Base-by-base conservation (phyloP, 2,113 vertebrate species). In the Chionomys nivalis region DNA sequence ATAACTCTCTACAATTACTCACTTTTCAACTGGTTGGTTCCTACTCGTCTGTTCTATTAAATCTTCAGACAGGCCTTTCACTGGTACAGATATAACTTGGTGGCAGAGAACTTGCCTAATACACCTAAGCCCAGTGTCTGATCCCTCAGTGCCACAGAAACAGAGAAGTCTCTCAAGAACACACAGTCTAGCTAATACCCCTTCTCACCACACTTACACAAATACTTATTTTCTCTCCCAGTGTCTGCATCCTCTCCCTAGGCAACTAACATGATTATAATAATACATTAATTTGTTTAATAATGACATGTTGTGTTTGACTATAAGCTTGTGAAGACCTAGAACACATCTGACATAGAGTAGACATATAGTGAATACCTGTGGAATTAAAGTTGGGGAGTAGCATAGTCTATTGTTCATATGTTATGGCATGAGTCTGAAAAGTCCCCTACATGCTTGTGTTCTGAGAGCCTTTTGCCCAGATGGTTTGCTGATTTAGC, bases 21-120 rank as follows among this genome's bases (percentile, higher is more conserved):
- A 52, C 52, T 95, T 97, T 95, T 82, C 17, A 95, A 8, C 55
- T 90, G 76, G 4, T 81, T 91, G 83, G 90, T 49, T 91, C 88
- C 65, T 82, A 36, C 31, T 76, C 58, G 61, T 13, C 31, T 75
- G 13, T 95, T 52, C 49, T 52, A 89, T 89, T 58, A 96, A 81
- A 36, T 95, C 42, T 91, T 93, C 68, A 87, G 47, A 83, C 23
- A 90, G 39, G 7, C n/a, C 33, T 76, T 89, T 76, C 55, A 23
- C n/a, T 31, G 24, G 21, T 58, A n/a, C 14, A 31, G 26, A 87
- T 39, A 24, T 11, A 63, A 26, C 31, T 47, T 47, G 44, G 21
- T 17, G 55, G 28, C 44, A n/a, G 31, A 78, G 13, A 58, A n/a
- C 7, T 65, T 66, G 7, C 13, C 31, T 65, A 78, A 52, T 26